Base-by-base conservation (phyloP, 2,113 vertebrate genomes). In the Tychaedon coryphoeus region DNA sequence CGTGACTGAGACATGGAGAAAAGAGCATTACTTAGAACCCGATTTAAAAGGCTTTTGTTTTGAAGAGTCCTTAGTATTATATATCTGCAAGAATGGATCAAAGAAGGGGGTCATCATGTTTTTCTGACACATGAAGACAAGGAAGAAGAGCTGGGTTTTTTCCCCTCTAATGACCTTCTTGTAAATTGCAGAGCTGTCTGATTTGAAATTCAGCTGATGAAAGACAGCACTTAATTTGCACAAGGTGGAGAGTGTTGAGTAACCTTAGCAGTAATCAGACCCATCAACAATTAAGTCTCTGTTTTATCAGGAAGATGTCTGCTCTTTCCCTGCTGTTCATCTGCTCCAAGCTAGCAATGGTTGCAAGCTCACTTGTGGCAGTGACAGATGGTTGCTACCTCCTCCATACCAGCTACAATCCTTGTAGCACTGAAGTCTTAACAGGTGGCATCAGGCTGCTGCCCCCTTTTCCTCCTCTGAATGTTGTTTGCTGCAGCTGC, bases 191-290 rank as follows among this genome's bases (percentile, higher is more conserved):
- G 16, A 69, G 42, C 33, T 61, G 34, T 57, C 50, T 10, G 14
- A 57, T 76, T 58, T 72, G 57, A 91, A 71, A 82, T 75, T 86
- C 43, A 94, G 48, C 34, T 69, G 75, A 18, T 67, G 67, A 83
- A 88, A 79, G 71, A 34, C 1, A 8, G 5, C 29, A 28, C 69
- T 88, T 92, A 71, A 92, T 67, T 82, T 86, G 84, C 79, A 54
- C 34, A 51, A 69, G 53, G 29, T 67, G 43, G 53, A 71, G 38
- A 42, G 18, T 62, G 29, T 42, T 83, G 47, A 76, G 36, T 33
- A 83, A 72, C 71, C 47, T 78, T 54, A 75, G 67, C 60, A 92
- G 17, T 74, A 77, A 64, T 45, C 40, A 12, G 20, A 47, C 71
- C 43, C 57, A 26, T 47, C 48, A 47, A 14, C 40, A 47, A 34